Conservation (phyloP, 2,888 invertebrate genomes). For the Campoplex capitator region DNA sequence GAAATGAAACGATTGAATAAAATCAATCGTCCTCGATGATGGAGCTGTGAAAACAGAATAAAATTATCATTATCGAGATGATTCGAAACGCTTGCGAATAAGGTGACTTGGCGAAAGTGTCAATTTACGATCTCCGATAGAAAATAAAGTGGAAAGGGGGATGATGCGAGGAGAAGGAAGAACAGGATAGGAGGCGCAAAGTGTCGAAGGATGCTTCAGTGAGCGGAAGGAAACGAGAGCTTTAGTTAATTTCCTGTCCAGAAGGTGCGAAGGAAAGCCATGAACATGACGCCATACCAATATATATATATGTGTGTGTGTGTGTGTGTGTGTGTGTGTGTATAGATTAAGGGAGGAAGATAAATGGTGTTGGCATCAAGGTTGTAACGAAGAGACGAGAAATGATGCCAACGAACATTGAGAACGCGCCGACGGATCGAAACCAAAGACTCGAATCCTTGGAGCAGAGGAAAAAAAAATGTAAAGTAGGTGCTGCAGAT, state of each 20-base stretch:
- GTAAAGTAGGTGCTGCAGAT: background rate
- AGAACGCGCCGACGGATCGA: slow-evolving; percentile 18
- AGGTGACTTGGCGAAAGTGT: background rate
- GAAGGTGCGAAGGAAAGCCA: slow-evolving; percentile 61
- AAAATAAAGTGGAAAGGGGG: background rate
- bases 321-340: background rate
- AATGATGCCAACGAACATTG: background rate
- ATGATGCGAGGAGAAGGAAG: background rate
- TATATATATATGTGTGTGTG: background rate
- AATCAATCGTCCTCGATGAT: background rate
- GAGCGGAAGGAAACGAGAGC: slow-evolving; percentile 71
- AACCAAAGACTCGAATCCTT: slow-evolving; percentile 6
- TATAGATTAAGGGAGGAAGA: slow-evolving; percentile 34
- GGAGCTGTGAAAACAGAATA: background rate
- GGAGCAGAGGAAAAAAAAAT: background rate
- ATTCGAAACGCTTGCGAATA: background rate
- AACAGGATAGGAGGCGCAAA: background rate
- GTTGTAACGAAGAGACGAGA: slow-evolving; percentile 32
- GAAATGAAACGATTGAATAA: background rate
- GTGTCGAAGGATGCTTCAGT: slow-evolving; percentile 44
- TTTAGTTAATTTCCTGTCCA: slow-evolving; percentile 76
- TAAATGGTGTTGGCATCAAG: slow-evolving; percentile 23
- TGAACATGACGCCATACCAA: slow-evolving; percentile 16
- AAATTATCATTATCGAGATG: background rate
- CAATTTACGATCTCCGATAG: slow-evolving; percentile 4